A percentile compares a stretch with the other conserved stretches of the same genome.
Conservation (phyloP, 2,113 vertebrate genomes). For the Craseonycteris thonglongyai region DNA sequence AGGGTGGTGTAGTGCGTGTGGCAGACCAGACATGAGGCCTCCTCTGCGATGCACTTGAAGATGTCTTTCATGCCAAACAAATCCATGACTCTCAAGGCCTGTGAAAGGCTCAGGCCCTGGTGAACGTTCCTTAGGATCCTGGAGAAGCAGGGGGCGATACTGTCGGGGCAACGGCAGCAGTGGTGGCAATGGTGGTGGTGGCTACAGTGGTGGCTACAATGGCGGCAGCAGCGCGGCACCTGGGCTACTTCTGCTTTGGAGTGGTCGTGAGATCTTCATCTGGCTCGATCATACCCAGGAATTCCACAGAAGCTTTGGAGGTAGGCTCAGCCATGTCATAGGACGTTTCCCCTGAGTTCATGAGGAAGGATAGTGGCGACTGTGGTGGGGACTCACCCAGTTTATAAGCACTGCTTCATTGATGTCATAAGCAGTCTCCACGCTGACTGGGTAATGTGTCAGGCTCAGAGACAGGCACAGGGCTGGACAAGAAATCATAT, state of each 20-base stretch:
- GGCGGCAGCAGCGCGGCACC: too few relatives aligned
- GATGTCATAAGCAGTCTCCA: too few relatives aligned
- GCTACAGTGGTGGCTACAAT: fast-evolving
- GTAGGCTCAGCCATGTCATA: neutral
- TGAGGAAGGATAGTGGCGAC: too few relatives aligned
- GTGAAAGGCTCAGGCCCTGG: neutral
- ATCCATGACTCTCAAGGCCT: neutral
- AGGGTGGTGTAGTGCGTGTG: conserved; percentile 20
- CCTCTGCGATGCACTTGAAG: fast-evolving
- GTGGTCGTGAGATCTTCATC: neutral
- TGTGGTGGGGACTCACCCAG: too few relatives aligned
- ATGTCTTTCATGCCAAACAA: neutral
- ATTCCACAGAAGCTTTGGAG: neutral
- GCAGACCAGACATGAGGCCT: neutral
- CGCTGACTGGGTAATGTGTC: too few relatives aligned
- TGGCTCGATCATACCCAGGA: neutral
- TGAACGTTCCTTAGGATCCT: neutral
- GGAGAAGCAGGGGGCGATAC: neutral
- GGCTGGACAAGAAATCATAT: too few relatives aligned
- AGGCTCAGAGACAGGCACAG: too few relatives aligned
- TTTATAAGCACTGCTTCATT: too few relatives aligned
- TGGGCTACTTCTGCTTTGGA: neutral
- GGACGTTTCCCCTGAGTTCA: too few relatives aligned
- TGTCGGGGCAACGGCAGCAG: fast-evolving
- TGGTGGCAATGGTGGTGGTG: too few relatives aligned